Evolutionary conservation across 35 echinoderm and acorn worm genomes (phyloP), one percentile per base, ranked within the genome.

Genomic region (Hemicentrotus pulcherrimus): DNA sequence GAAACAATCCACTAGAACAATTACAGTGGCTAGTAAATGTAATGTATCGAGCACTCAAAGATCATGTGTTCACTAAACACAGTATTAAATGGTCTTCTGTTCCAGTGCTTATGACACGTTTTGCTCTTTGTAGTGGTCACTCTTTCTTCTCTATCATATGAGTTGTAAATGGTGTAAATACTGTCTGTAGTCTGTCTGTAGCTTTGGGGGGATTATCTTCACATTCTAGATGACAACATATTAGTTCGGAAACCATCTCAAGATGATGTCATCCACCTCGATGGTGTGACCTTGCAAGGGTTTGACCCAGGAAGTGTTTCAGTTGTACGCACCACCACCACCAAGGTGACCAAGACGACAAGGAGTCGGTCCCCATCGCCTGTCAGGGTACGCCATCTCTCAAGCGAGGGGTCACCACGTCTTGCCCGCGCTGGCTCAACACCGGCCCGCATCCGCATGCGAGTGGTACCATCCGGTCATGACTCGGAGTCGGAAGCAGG

Each of bases 211-310:
- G 65, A 6, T 78, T 78, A 78, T 78, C 65, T 78, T 78, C 65
- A 78, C 24, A 28, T 78, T 78, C 65, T 78, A 78, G 65, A 78
- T 78, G 65, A 24, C 65, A 78, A 2, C 15, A 32, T 24, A 12
- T 47, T 93, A 58, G 91, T 31, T 47, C 45, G 48, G 46, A 94
- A 88, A 28, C 52, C 89, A 31, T 94, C 95, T 50, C 92, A 94
- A 16, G 96, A 97, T 46, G 94, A 97, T 86, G 92, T 59, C 14
- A 95, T 97, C 65, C 86, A 95, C 46, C 91, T 97, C 9, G 96
- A 97, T 92, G 96, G 96, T 18, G 96, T 97, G 41, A 97, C 96
- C 31, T 94, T 97, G 78, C 95, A 97, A 24, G 96, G 96, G 22
- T 97, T 97, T 86, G 86, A 94, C 19, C 96, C 96, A n/a, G 94